phyloP scores from a whole-genome alignment of 2,797 vertebrate genomes.

The Clarias fuscus region DNA sequence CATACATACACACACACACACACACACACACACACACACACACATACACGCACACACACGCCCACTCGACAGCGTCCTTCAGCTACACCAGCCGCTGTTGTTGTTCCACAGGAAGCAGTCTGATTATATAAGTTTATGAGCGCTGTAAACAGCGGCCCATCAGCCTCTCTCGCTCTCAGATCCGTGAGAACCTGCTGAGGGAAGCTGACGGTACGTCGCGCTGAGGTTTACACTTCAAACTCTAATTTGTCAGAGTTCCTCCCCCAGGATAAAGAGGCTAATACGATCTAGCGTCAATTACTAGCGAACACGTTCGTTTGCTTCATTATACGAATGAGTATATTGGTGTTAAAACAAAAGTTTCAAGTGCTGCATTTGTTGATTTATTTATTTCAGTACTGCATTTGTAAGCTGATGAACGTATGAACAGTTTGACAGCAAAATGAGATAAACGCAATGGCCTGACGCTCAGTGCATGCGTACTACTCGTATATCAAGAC shows the following conservation, averaged over 20 bases:
- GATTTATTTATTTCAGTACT: neutral
- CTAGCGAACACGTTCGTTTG: neutral
- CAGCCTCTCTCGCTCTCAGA: neutral
- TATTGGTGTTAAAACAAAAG: neutral
- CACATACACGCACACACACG: slow-evolving; percentile 6
- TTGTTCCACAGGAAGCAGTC: neutral
- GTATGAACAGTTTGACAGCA: too few relatives aligned
- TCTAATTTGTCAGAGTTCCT: too few relatives aligned
- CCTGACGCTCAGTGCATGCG: too few relatives aligned
- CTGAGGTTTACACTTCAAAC: neutral
- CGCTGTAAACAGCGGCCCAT: slow-evolving; percentile 6
- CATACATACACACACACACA: neutral
- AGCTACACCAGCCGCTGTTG: neutral
- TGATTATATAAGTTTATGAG: slow-evolving; percentile 28
- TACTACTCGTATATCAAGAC: too few relatives aligned
- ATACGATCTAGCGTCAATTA: neutral
- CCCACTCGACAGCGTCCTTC: slow-evolving; percentile 13
- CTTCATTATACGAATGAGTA: neutral
- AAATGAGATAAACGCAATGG: too few relatives aligned
- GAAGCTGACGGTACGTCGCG: neutral
- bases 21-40: slow-evolving; percentile 15
- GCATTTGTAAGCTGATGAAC: too few relatives aligned
- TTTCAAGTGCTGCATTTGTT: too few relatives aligned
- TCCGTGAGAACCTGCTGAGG: neutral
- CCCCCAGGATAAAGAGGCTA: neutral